Evolutionary conservation across 92 coral and sea anemone genomes (phyloP), one percentile per base, ranked within the genome.

Genomic region (Galaxea fascicularis): DNA sequence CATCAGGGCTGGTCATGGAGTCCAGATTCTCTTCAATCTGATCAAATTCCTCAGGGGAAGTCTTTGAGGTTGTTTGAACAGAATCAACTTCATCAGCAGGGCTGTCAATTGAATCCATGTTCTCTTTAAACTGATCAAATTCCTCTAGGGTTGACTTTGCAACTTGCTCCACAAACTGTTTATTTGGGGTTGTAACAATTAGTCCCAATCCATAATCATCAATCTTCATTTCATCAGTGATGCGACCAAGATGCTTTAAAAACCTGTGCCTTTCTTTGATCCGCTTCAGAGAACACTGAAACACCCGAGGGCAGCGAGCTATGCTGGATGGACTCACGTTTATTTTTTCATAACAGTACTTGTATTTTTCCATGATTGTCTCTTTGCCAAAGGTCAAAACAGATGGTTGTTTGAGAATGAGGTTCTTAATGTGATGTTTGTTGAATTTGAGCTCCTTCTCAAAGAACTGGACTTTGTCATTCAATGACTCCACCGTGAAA

Each of bases 171-270:
- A 89, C 98, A 92, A 96, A 94, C 70, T 78, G 78, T 51, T 74
- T 73, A 73, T 96, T 98, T n/a, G 96, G 86, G 29, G 92, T 87
- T 49, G 98, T 91, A 16, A 88, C 86, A 52, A 96, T 96, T 24
- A 91, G 94, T 4, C 98, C 98, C 52, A 96, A 86, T 14, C 98
- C 98, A 84, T 86, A 96, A 62, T 92, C 98, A 73, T 96, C 98
- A 17, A 96, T 66, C 75, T 51, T 73, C 88, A 88, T 93, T 13
- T 91, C 89, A 25, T 92, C 94, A 65, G 68, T 89, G 10, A 94
- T 82, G 71, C 88, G 82, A 13, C 93, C 94, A n/a, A 89, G 86
- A 82, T 94, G 94, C 56, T 73, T 75, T 62, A 96, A 79, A 57
- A 78, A 96, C 73, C 74, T 78, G 66, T 96, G 98, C 69, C 98